Evolutionary conservation across 2,797 vertebrate genomes (phyloP).

Genomic region (Rhinichthys osculus): DNA sequence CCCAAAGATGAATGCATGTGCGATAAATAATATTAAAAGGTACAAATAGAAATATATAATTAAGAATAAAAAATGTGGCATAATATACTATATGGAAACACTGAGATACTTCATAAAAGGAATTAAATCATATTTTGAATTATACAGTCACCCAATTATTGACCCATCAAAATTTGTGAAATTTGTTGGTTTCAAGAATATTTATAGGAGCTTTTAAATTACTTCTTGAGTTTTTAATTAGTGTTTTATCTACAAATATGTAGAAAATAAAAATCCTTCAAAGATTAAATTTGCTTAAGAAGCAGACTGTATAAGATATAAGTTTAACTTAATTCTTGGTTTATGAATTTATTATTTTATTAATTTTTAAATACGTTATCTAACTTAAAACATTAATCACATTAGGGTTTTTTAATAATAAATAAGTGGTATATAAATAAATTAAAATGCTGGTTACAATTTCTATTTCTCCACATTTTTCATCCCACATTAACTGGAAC

Average conservation of each 20-base stretch:
- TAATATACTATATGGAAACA: background rate
- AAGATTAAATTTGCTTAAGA: background rate
- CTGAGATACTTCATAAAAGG: background rate
- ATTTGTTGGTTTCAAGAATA: background rate
- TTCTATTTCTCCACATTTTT: slow-evolving; percentile 32
- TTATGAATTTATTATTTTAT: background rate
- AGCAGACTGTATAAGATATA: background rate
- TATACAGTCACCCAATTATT: background rate
- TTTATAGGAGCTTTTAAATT: background rate
- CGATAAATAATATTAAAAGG: slow-evolving; percentile 54
- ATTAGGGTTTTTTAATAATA: background rate
- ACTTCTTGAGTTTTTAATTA: background rate
- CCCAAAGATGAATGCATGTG: slow-evolving; percentile 61
- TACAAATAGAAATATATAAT: slow-evolving; percentile 54
- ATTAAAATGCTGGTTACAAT: background rate
- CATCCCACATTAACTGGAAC: slow-evolving; percentile 5
- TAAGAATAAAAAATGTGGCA: slow-evolving; percentile 44
- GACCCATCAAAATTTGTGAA: background rate
- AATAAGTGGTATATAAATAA: background rate
- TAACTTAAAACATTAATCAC: background rate
- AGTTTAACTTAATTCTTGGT: background rate
- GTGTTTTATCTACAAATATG: background rate
- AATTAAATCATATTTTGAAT: background rate
- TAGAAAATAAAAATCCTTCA: background rate
- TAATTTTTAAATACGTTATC: background rate